Percentiles rank a stretch among this genome's conserved stretches.
Conservation (phyloP, 2,888 invertebrate genomes). For the Orthosia cruda region DNA sequence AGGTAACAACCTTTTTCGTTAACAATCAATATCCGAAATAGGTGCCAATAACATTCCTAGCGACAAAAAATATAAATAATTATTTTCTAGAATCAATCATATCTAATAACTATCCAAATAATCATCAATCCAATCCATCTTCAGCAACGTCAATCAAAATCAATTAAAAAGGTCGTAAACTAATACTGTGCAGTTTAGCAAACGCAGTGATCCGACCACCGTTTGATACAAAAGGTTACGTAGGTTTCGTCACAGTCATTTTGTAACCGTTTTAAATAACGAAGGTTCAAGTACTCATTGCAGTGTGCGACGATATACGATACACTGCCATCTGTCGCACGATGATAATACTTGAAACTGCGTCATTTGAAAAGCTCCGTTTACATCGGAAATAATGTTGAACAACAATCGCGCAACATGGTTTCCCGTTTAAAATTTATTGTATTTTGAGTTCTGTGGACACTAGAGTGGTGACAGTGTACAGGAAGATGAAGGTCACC, state of each 20-base stretch:
- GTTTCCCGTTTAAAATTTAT: not conserved
- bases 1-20: too few species aligned
- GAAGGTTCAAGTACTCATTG: constrained; percentile 75
- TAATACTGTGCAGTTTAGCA: constrained; percentile 58
- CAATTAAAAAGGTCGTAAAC: constrained; percentile 59
- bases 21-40: too few species aligned
- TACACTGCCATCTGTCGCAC: constrained; percentile 53
- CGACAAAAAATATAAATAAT: too few species aligned
- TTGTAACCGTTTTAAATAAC: constrained; percentile 81
- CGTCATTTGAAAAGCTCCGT: constrained; percentile 38
- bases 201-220: constrained; percentile 64
- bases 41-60: too few species aligned
- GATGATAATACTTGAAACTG: constrained; percentile 70
- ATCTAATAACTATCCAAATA: not conserved
- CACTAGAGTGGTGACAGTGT: too few species aligned
- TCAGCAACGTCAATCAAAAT: constrained; percentile 8
- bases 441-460: too few species aligned
- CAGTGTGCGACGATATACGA: constrained; percentile 40
- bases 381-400: not conserved
- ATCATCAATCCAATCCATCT: constrained; percentile 22
- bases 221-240: constrained; percentile 74
- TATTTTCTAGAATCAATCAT: not conserved
- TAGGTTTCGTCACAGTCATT: constrained; percentile 74
- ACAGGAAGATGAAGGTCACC: too few species aligned
- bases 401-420: not conserved